phyloP scores from a whole-genome alignment of 2,888 invertebrate genomes.

The Prosapia bicincta region DNA sequence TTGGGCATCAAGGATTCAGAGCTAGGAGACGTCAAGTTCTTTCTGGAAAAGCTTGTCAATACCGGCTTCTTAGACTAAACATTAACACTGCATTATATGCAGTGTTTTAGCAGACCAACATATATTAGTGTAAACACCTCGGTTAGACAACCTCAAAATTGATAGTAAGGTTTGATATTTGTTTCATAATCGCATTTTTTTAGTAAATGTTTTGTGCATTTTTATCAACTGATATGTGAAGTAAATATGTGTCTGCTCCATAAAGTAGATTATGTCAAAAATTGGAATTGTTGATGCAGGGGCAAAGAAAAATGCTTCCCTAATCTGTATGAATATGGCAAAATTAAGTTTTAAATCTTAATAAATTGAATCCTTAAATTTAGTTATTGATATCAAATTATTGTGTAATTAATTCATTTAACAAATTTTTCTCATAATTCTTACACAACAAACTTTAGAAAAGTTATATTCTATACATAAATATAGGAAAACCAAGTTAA shows the following conservation, averaged over 20 bases:
- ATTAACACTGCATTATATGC: not conserved
- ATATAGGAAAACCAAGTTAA: too few relatives aligned
- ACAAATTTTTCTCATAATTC: too few relatives aligned
- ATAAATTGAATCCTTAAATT: too few relatives aligned
- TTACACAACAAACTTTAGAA: too few relatives aligned
- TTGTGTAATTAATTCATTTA: too few relatives aligned
- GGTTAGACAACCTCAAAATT: not conserved
- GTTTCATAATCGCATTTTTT: not conserved
- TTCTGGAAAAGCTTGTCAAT: constrained; percentile 91
- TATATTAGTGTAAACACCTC: not conserved
- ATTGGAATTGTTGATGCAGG: not conserved
- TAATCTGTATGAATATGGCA: not conserved
- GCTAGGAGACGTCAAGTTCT: constrained; percentile 92
- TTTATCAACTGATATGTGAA: not conserved
- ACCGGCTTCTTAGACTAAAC: constrained; percentile 87
- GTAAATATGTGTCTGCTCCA: not conserved
- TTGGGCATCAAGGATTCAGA: constrained; percentile 94
- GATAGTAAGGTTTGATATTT: not conserved
- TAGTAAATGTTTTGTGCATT: not conserved
- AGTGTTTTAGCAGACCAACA: constrained; percentile 14
- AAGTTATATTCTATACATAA: too few relatives aligned
- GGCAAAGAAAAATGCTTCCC: not conserved
- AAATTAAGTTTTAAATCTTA: too few relatives aligned
- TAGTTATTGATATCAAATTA: too few relatives aligned
- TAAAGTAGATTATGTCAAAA: not conserved